A percentile compares a stretch with the other conserved stretches of the same genome.
Conservation (phyloP, 2,888 invertebrate genomes). For the Notocelia uddmanniana region DNA sequence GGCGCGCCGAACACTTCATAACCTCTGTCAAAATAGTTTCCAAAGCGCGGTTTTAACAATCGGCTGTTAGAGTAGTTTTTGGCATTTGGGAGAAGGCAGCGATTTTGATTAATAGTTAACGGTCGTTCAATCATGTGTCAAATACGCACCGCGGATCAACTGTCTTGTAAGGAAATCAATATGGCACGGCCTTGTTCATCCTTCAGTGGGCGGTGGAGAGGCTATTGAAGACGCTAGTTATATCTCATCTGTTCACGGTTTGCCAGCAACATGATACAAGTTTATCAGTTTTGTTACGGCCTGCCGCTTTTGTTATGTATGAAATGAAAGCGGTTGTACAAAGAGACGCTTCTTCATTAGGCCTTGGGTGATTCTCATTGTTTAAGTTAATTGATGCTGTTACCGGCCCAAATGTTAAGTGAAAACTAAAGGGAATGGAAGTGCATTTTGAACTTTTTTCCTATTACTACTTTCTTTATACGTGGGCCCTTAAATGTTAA, state of each 20-base stretch:
- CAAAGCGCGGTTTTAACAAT: slow-evolving; percentile 37
- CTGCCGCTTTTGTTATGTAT: not conserved
- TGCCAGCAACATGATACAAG: not conserved
- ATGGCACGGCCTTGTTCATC: slow-evolving; percentile 16
- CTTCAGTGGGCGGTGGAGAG: not conserved
- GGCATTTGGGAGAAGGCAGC: slow-evolving; percentile 18
- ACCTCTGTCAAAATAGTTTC: slow-evolving; percentile 45
- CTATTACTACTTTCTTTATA: no score
- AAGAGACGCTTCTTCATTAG: not conserved
- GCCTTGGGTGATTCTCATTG: no score
- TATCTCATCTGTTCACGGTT: not conserved
- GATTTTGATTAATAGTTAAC: slow-evolving; percentile 22
- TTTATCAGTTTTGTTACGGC: not conserved
- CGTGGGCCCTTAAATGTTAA: no score
- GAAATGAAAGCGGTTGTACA: not conserved
- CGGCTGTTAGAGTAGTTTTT: slow-evolving; percentile 40
- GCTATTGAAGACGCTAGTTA: not conserved
- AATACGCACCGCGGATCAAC: slow-evolving; percentile 13
- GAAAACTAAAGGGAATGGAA: no score
- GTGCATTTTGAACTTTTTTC: no score
- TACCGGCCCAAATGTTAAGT: no score
- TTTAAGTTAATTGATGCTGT: no score
- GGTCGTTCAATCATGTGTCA: slow-evolving; percentile 20
- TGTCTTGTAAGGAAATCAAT: slow-evolving; percentile 19
- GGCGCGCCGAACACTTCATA: slow-evolving; percentile 48